Evolutionary conservation across 2,888 invertebrate species (phyloP), one percentile per base, ranked within the genome.

Genomic region (Melanophora roralis): DNA sequence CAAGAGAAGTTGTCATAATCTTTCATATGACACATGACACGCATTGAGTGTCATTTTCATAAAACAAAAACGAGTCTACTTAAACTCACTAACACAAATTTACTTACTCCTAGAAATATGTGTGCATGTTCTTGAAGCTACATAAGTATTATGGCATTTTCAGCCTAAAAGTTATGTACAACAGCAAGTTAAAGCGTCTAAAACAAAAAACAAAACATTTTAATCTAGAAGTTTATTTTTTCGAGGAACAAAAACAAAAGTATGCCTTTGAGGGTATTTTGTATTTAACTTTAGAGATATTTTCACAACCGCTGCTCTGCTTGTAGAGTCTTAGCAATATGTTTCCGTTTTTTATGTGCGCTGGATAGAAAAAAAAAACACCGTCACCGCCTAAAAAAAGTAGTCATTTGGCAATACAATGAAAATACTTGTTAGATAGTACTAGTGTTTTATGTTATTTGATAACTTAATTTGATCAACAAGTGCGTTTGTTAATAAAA

Each of bases 31-130:
- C 73, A 65, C 21, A 74, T 65, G 57, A 51, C 40, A 67, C 65
- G 65, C 74, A 74, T 74, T 67, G 43, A 67, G 65, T 51, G 49
- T 32, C 21, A 51, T 74, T 67, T 62, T 47, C 40, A n/a, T 16
- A 1, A 51, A 32, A 32, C 7, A 62, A 32, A 9, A 43, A 36
- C 19, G 27, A 6, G 23, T 14, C 7, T n/a, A n/a, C n/a, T 8
- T 0, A 51, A 27, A 51, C 45, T 45, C 45, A 43, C 21, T 16
- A 1, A 1, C 14, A 38, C 5, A 59, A 11, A 11, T 8, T 19
- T 8, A 5, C 21, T 16, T 6, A 23, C 12, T 45, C 16, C 11
- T 2, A 60, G 5, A 60, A 11, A 49, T 11, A 57, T 47, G 19
- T 49, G 23, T 5, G n/a, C n/a, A n/a, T n/a, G n/a, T n/a, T n/a